Evolutionary conservation across 2,888 invertebrate species (phyloP).

Genomic region (Ferdinandea cuprea): DNA sequence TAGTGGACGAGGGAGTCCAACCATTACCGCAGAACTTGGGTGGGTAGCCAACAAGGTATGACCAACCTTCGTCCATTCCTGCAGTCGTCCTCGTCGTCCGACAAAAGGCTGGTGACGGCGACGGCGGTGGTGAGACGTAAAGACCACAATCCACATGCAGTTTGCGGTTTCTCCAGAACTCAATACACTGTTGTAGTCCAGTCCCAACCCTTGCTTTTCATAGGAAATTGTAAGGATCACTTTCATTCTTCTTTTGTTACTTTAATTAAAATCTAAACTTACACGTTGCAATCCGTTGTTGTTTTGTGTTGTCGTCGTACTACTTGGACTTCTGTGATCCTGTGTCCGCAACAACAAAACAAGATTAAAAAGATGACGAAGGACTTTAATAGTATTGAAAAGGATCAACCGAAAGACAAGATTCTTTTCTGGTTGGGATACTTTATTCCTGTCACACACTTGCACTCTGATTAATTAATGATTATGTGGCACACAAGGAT

Average conservation of each 20-base stretch:
- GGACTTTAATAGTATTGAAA: slow-evolving; percentile 58
- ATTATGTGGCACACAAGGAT: slow-evolving; percentile 52
- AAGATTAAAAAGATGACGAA: slow-evolving; percentile 28
- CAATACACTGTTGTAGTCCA: neutral
- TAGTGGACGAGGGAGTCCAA: slow-evolving; percentile 49
- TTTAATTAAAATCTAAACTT: slow-evolving; percentile 75
- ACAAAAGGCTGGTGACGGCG: slow-evolving; percentile 27
- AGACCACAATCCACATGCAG: slow-evolving; percentile 72
- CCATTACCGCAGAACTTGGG: slow-evolving; percentile 23
- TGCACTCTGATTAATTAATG: slow-evolving; percentile 73
- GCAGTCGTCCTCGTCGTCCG: too few relatives aligned
- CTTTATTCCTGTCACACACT: slow-evolving; percentile 47
- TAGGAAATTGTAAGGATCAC: slow-evolving; percentile 64
- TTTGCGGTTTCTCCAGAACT: slow-evolving; percentile 59
- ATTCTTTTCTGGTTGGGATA: slow-evolving; percentile 39
- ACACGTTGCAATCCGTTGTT: slow-evolving; percentile 66
- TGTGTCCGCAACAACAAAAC: slow-evolving; percentile 15
- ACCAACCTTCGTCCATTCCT: slow-evolving; percentile 38
- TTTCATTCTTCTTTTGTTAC: slow-evolving; percentile 69
- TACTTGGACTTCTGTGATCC: slow-evolving; percentile 41
- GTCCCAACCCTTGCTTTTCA: slow-evolving; percentile 19
- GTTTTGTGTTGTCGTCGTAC: slow-evolving; percentile 2
- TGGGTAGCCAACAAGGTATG: slow-evolving; percentile 30
- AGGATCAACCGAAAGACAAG: slow-evolving; percentile 63
- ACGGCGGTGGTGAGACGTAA: slow-evolving; percentile 40